Percentiles rank a stretch among this genome's conserved stretches.
Evolutionary conservation across 2,113 vertebrate species (phyloP).

Genomic region (Sciurus niger): DNA sequence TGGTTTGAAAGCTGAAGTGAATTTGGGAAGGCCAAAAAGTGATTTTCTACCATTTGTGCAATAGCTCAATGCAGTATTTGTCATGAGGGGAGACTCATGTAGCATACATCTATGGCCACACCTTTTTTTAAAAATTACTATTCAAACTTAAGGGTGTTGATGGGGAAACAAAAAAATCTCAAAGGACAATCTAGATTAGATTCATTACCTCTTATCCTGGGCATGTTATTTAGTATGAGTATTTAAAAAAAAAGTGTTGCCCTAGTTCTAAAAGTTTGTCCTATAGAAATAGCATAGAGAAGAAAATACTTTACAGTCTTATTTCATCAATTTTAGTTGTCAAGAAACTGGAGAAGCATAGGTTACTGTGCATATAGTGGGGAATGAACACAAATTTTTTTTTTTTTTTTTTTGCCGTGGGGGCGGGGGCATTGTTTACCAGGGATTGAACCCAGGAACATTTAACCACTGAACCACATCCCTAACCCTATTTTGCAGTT

Average conservation of each 20-base stretch:
- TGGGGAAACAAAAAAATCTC: neutral
- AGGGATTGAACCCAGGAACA: no score
- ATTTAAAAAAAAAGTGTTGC: neutral
- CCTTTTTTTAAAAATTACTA: neutral
- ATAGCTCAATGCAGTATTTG: neutral
- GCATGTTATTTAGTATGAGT: neutral
- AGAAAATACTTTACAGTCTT: neutral
- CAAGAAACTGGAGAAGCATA: neutral
- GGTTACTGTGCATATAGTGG: no score
- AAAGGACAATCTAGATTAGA: neutral
- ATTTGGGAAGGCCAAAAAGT: neutral
- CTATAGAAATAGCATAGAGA: neutral
- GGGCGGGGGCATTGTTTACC: no score
- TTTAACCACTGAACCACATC: no score
- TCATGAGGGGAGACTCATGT: neutral
- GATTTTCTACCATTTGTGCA: neutral
- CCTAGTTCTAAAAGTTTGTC: neutral
- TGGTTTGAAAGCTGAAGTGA: neutral
- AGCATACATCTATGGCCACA: neutral
- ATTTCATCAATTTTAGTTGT: neutral
- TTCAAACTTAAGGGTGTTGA: neutral
- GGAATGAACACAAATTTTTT: no score
- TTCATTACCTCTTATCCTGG: neutral
- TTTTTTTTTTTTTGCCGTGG: no score
- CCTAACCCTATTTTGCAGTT: no score